Evolutionary conservation across 2,797 vertebrate species (phyloP).

Genomic region (Enteromius argenteus): DNA sequence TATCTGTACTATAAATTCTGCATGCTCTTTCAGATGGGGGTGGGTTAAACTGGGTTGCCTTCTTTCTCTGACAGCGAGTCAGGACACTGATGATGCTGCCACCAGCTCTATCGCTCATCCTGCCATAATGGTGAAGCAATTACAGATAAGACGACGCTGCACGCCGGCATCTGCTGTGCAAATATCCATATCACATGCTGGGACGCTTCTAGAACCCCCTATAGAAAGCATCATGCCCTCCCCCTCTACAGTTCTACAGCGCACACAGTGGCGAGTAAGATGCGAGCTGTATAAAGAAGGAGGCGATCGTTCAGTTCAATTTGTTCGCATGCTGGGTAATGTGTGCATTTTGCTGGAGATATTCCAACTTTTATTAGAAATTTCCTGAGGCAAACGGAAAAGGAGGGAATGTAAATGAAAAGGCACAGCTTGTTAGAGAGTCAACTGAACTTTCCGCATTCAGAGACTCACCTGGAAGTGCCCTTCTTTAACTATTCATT

Average conservation of each 20-base stretch:
- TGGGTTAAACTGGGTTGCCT: constrained; percentile 46
- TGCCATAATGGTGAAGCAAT: constrained; percentile 62
- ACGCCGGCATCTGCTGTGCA: constrained; percentile 55
- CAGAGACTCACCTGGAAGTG: constrained; percentile 69
- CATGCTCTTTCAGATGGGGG: constrained; percentile 2
- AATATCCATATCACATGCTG: constrained; percentile 61
- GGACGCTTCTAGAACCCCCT: constrained; percentile 42
- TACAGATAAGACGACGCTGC: constrained; percentile 61
- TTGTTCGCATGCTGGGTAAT: constrained; percentile 60
- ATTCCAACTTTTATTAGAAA: constrained; percentile 71
- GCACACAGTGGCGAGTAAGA: constrained; percentile 33
- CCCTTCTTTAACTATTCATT: constrained; percentile 77
- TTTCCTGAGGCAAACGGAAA: constrained; percentile 68
- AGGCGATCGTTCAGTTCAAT: constrained; percentile 64
- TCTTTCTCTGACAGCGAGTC: constrained; percentile 47
- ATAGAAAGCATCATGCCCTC: constrained; percentile 45
- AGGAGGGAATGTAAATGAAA: constrained; percentile 72
- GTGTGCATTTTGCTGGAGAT: constrained; percentile 62
- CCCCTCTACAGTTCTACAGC: constrained; percentile 31
- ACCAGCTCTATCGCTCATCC: constrained; percentile 58
- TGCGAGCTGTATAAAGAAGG: constrained; percentile 52
- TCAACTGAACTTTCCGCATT: constrained; percentile 77
- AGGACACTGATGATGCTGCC: constrained; percentile 54
- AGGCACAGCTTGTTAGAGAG: constrained; percentile 71
- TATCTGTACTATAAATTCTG: constrained; percentile 3